phyloP scores from a whole-genome alignment of 1,140 invertebrate genomes.

The Nymphalis io region DNA sequence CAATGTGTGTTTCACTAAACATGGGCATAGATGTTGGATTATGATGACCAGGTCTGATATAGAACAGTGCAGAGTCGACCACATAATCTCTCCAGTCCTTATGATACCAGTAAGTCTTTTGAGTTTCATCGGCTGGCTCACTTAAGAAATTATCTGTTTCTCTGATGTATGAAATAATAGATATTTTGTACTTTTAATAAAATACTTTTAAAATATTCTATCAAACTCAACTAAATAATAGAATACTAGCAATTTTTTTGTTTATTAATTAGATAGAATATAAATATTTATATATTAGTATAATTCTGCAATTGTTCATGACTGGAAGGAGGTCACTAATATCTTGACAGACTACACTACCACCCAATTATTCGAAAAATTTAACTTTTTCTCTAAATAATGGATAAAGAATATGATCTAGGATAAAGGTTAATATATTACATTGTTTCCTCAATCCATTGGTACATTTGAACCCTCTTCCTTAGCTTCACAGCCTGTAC shows the following conservation, averaged over 20 bases:
- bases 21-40: constrained; percentile 88
- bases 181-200: too few species aligned
- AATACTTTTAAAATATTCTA: too few species aligned
- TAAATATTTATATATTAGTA: too few species aligned
- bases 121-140: constrained; percentile 70
- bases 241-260: too few species aligned
- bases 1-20: constrained; percentile 82
- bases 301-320: too few species aligned
- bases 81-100: constrained; percentile 92
- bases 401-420: too few species aligned
- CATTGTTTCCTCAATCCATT: constrained; percentile 91
- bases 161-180: constrained; percentile 45
- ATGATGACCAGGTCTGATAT: constrained; percentile 87
- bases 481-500: constrained; percentile 87
- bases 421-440: constrained; percentile 39
- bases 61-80: constrained; percentile 88
- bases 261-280: too few species aligned
- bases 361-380: not conserved
- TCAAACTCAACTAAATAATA: too few species aligned
- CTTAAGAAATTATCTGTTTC: constrained; percentile 65
- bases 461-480: constrained; percentile 93
- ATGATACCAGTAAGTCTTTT: constrained; percentile 87
- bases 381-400: not conserved
- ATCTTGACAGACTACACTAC: too few species aligned
- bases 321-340: too few species aligned